Conservation (phyloP, 2,888 invertebrate genomes). For the Lasioglossum marginatum region DNA sequence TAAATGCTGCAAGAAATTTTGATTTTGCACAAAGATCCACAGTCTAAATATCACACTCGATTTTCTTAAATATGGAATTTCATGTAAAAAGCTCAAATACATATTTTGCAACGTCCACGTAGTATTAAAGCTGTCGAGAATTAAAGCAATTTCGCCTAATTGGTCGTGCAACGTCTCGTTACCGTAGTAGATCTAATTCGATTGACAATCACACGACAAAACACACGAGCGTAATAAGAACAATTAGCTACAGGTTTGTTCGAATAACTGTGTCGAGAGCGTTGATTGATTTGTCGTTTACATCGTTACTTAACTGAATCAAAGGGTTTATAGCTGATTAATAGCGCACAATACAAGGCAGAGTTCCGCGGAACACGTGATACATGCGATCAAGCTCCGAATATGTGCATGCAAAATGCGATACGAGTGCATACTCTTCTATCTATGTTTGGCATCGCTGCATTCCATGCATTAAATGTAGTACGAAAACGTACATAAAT, state of each 20-base stretch:
- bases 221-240: neutral
- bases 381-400: conserved; percentile 1
- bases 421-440: conserved; percentile 12
- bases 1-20: neutral
- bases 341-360: neutral
- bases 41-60: neutral
- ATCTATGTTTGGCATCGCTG: conserved; percentile 42
- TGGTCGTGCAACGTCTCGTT: neutral
- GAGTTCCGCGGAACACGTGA: neutral
- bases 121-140: neutral
- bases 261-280: neutral
- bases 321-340: neutral
- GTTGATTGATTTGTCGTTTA: neutral
- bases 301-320: neutral
- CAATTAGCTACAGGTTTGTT: neutral
- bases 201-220: neutral
- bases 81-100: neutral
- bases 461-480: conserved; percentile 64
- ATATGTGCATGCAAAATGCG: conserved; percentile 49
- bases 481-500: conserved; percentile 59
- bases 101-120: neutral
- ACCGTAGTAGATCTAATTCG: no score
- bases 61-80: neutral
- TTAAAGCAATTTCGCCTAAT: neutral
- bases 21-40: neutral